A percentile compares a stretch with the other conserved stretches of the same genome.
Evolutionary conservation across 2,113 vertebrate genomes (phyloP).

Genomic region (Serinus canaria): DNA sequence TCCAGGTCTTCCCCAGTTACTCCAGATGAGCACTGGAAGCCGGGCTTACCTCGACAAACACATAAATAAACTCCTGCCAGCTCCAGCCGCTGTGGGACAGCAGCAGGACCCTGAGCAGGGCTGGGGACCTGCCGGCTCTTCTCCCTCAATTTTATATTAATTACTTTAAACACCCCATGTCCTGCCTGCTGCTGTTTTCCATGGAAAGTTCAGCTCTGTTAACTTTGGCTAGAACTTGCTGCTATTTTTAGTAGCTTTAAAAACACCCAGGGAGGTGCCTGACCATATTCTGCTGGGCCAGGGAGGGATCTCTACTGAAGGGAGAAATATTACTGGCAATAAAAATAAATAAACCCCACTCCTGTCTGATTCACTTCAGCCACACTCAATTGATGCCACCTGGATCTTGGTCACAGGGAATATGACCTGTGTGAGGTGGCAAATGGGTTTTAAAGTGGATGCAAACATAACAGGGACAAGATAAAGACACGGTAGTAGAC

Average conservation of each 20-base stretch:
- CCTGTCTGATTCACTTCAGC: background rate
- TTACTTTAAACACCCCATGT: slow-evolving; percentile 30
- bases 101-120: background rate
- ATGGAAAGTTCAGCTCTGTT: slow-evolving; percentile 69
- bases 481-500: background rate
- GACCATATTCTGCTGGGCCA: slow-evolving; percentile 38
- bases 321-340: slow-evolving; percentile 27
- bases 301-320: slow-evolving; percentile 9
- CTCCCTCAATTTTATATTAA: slow-evolving; percentile 26
- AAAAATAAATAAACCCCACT: slow-evolving; percentile 20
- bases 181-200: slow-evolving; percentile 56
- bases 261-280: slow-evolving; percentile 63
- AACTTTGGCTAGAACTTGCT: slow-evolving; percentile 46
- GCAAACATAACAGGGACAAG: background rate
- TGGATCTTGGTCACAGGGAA: background rate
- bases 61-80: background rate
- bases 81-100: background rate
- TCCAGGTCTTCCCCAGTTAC: slow-evolving; percentile 5
- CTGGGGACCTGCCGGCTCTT: background rate
- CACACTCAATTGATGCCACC: no score
- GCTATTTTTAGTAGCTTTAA: slow-evolving; percentile 68
- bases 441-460: background rate
- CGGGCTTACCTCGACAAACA: background rate
- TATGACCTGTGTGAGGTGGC: background rate
- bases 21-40: background rate